Evolutionary conservation across 1,140 invertebrate species (phyloP).

Genomic region (Stegodyphus dumicola): DNA sequence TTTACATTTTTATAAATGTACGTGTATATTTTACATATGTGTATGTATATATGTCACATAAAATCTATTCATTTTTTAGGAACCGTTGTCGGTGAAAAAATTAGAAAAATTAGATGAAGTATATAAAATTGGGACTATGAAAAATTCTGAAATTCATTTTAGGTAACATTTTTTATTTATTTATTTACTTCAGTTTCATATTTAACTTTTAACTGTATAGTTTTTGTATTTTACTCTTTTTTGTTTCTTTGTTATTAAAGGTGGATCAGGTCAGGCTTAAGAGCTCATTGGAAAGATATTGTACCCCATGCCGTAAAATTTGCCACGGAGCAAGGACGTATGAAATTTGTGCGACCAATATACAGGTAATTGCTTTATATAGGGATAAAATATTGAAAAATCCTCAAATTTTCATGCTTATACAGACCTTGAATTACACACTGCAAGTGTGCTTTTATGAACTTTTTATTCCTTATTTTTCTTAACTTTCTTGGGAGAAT

Average conservation of each 20-base stretch:
- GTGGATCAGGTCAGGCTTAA: slow-evolving; percentile 83
- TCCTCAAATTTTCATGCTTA: background rate
- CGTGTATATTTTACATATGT: background rate
- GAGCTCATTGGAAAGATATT: slow-evolving; percentile 76
- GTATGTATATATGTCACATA: background rate
- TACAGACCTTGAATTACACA: no score
- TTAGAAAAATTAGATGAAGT: slow-evolving; percentile 75
- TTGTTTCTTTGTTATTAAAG: slow-evolving; percentile 67
- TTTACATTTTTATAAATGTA: background rate
- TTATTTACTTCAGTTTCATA: background rate
- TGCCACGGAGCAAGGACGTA: slow-evolving; percentile 84
- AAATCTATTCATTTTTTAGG: slow-evolving; percentile 62
- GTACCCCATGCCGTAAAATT: slow-evolving; percentile 78
- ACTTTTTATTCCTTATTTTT: no score
- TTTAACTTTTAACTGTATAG: background rate
- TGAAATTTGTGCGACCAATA: slow-evolving; percentile 90
- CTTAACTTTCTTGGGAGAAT: no score
- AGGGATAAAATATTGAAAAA: background rate
- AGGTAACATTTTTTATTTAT: slow-evolving; percentile 66
- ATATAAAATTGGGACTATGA: slow-evolving; percentile 77
- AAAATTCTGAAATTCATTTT: slow-evolving; percentile 83
- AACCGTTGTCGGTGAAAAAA: slow-evolving; percentile 72
- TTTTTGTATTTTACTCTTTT: slow-evolving; percentile 46
- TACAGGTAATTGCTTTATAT: slow-evolving; percentile 72
- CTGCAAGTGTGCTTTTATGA: no score